Evolutionary conservation across 2,888 invertebrate genomes (phyloP).

Genomic region (Meloe dianella): DNA sequence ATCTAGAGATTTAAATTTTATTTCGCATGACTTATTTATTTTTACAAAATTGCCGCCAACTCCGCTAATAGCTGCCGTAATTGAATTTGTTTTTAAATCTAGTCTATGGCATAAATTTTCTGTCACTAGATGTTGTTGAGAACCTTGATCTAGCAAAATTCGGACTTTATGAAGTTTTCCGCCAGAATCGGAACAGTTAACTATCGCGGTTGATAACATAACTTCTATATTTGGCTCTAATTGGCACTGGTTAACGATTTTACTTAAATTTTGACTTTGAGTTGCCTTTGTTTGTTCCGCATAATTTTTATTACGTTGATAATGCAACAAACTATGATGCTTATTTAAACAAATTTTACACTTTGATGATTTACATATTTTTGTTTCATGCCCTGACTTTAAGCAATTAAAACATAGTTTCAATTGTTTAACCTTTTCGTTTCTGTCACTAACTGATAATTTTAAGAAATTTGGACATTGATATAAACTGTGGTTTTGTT

Average conservation of each 20-base stretch:
- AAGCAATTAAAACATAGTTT: conserved; percentile 26
- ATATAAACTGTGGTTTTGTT: too few relatives aligned
- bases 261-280: conserved; percentile 12
- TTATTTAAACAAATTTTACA: conserved; percentile 20
- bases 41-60: background rate
- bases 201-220: conserved; percentile 19
- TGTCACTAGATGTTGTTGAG: conserved; percentile 22
- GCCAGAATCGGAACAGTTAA: conserved; percentile 8
- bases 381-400: conserved; percentile 13
- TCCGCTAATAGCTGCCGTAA: conserved; percentile 11
- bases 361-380: background rate
- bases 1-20: conserved; percentile 11
- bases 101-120: conserved; percentile 11
- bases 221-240: background rate
- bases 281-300: too few relatives aligned
- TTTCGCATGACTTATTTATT: background rate
- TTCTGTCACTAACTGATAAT: background rate
- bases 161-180: background rate
- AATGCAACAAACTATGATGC: conserved; percentile 22
- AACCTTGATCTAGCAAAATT: conserved; percentile 20
- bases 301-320: background rate
- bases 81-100: background rate
- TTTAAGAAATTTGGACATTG: background rate
- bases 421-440: conserved; percentile 15
- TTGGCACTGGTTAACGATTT: background rate